phyloP scores from a whole-genome alignment of 2,888 invertebrate genomes.

The Gandaritis pyraliata region DNA sequence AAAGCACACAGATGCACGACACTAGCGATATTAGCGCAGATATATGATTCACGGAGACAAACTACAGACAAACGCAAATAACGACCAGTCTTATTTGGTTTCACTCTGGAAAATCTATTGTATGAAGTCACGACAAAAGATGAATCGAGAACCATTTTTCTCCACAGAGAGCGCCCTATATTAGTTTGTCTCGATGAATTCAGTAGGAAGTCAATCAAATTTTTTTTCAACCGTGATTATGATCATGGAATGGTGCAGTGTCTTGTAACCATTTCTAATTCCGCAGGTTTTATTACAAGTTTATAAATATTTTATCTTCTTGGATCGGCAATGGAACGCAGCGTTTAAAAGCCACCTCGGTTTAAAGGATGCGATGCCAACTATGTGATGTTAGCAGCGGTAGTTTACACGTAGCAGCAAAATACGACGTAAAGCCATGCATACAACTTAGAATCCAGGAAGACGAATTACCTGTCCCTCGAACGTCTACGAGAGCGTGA shows the following conservation, averaged over 20 bases:
- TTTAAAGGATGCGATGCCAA: not conserved
- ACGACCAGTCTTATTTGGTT: no score
- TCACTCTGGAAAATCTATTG: no score
- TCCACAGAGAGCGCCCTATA: no score
- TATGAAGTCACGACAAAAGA: no score
- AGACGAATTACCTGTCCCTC: conserved; percentile 71
- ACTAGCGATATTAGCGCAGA: not conserved
- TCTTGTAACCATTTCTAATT: not conserved
- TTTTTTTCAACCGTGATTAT: not conserved
- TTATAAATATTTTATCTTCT: not conserved
- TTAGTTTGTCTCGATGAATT: no score
- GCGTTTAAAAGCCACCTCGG: not conserved
- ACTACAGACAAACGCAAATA: no score
- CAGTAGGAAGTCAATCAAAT: no score
- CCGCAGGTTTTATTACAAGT: not conserved
- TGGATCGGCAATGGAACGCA: conserved; percentile 1
- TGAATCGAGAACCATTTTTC: no score
- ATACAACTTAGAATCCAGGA: conserved; percentile 41
- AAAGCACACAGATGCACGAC: conserved; percentile 2
- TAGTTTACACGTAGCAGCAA: conserved; percentile 24
- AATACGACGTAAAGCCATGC: conserved; percentile 41
- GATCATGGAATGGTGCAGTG: not conserved
- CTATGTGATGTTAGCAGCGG: conserved; percentile 9
- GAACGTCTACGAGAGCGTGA: conserved; percentile 79
- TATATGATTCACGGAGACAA: no score